Conservation (phyloP, 2,888 invertebrate genomes). For the Conchocele bisecta region DNA sequence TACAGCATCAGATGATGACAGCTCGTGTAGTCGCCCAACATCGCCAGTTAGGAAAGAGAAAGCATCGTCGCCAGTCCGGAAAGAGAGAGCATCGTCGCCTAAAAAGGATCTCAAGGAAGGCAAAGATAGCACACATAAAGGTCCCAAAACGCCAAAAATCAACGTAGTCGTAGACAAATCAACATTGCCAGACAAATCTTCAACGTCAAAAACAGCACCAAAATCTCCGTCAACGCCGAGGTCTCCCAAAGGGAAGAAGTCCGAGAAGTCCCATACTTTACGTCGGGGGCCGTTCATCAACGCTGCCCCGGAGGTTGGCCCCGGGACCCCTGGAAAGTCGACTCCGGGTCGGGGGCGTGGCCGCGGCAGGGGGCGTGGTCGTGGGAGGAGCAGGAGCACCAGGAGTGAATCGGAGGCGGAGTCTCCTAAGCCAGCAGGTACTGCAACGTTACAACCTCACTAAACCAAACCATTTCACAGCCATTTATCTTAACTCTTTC, state of each 20-base stretch:
- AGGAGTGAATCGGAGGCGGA: constrained; percentile 69
- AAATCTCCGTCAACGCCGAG: constrained; percentile 18
- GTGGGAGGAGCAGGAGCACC: constrained; percentile 55
- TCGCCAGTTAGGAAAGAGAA: constrained; percentile 39
- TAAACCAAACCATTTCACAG: no score
- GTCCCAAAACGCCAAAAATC: constrained; percentile 27
- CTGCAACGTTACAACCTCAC: no score
- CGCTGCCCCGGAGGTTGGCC: constrained; percentile 20
- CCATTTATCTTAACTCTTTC: no score
- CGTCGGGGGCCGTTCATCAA: constrained; percentile 54
- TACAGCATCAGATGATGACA: constrained; percentile 49
- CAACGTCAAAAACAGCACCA: constrained; percentile 24
- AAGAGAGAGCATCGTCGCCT: constrained; percentile 9
- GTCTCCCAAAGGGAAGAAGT: constrained; percentile 31
- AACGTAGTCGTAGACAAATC: no score
- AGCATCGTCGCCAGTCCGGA: background rate
- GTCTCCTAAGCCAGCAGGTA: no score
- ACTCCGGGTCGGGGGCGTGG: constrained; percentile 62
- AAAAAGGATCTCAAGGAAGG: constrained; percentile 18
- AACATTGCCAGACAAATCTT: no score
- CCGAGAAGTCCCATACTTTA: constrained; percentile 27
- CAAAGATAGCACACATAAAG: constrained; percentile 33
- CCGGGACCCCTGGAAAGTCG: constrained; percentile 31
- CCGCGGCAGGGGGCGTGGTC: constrained; percentile 63
- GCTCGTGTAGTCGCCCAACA: constrained; percentile 30